Evolutionary conservation across 2,113 vertebrate genomes (phyloP), one percentile per base, ranked within the genome.

Genomic region (Macquaria australasica): DNA sequence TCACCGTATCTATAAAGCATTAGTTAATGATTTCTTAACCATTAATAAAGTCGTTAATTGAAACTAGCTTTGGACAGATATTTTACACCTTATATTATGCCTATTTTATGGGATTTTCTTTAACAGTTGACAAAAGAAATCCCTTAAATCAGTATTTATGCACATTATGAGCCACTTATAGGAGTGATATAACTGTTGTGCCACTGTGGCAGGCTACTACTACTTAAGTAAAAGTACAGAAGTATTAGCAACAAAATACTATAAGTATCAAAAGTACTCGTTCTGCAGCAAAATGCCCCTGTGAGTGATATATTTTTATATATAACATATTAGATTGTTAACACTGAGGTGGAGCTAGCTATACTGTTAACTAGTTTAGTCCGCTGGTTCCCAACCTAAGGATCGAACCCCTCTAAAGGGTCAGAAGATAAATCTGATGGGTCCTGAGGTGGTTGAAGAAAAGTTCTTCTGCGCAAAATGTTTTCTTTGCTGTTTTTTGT

Each of bases 361-460:
- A 34, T 34, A 34, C 34, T 34, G 34, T 34, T 34, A 34, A 3
- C 34, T 34, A 34, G 43, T 51, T 18, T 51, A 51, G 50, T 51
- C 16, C 23, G 20, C 34, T 45, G n/a, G 20, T 64, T 56, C 20
- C 23, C 59, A 73, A 39, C 23, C 5, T 20, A 2, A 4, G 34
- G 82, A 50, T 23, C 39, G 1, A 4, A 9, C 3, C 23, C 41
- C n/a, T 84, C 60, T 7, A 23, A 20, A 34, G 64, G 68, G 58
- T 72, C 73, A 55, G 2, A 0, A 34, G 34, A 62, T 68, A 79
- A 73, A 79, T 73, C 55, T 53, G 41, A 84, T n/a, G 7, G 53
- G 43, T n/a, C 2, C 28, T 31, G 28, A 31, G 28, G 2, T 31
- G 28, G 2, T 2, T 31, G 28, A 31, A 31, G 28, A 31, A 31